phyloP scores from a whole-genome alignment of 2,113 vertebrate species.

The Orientallactaga bullata region DNA sequence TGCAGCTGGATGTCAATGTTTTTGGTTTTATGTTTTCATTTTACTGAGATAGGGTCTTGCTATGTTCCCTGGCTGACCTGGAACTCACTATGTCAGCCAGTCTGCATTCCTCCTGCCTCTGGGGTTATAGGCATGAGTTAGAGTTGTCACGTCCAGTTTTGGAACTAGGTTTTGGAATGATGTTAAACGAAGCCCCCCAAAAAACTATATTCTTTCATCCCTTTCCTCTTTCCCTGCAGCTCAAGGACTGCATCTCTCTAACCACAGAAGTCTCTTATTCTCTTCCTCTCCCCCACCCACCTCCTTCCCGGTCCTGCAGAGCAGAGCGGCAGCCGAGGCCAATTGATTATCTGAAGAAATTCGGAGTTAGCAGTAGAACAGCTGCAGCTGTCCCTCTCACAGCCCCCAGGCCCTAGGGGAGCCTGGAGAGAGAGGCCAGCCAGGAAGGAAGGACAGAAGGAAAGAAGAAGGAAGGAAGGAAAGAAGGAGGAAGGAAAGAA shows the following conservation, averaged over 20 bases:
- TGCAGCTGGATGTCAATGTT: neutral
- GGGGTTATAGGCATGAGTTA: neutral
- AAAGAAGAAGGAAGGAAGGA: no score
- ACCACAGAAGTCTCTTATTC: neutral
- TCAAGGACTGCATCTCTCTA: neutral
- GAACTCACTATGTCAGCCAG: neutral
- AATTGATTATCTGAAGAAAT: slow-evolving; percentile 89
- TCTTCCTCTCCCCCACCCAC: rapidly evolving
- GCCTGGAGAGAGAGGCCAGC: slow-evolving; percentile 46
- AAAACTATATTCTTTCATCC: neutral
- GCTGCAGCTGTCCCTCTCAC: slow-evolving; percentile 81
- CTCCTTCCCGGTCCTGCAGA: slow-evolving; percentile 51
- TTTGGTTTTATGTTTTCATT: neutral
- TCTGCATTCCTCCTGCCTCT: neutral
- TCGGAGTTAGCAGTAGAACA: slow-evolving; percentile 82
- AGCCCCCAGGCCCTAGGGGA: slow-evolving; percentile 10
- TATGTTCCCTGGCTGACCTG: neutral
- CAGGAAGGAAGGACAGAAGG: neutral
- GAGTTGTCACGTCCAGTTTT: neutral
- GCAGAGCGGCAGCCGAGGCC: slow-evolving; percentile 82
- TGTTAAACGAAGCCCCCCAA: neutral
- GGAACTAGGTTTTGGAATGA: neutral
- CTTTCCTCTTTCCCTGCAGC: neutral
- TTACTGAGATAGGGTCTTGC: neutral
- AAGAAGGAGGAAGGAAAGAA: no score